Base-by-base conservation (phyloP, 1,140 invertebrate genomes). In the Globodera rostochiensis region DNA sequence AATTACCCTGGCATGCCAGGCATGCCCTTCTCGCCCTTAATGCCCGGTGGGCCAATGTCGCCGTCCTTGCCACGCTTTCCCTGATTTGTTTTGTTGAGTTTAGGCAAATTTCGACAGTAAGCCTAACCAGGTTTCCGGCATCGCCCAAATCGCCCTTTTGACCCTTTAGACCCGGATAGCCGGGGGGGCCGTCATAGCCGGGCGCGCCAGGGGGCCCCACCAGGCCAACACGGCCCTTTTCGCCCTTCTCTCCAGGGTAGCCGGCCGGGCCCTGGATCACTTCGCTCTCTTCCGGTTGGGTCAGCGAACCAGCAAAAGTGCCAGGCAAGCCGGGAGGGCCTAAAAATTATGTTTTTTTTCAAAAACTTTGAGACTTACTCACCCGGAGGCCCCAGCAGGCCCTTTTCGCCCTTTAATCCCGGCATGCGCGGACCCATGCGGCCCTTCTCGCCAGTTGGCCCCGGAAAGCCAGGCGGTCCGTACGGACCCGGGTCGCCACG, bases 341-440 rank as follows among this genome's bases (percentile, higher is more conserved):
- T 78, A 6, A 69, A n/a, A 19, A 70, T 7, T 46, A 13, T 5
- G 13, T 57, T 36, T 45, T n/a, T 70, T 36, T 19, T 36, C 45
- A 15, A 36, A 15, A 15, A 64, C 25, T 36, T 19, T 45, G 45
- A 46, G 19, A 77, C n/a, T 25, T 74, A 45, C 47, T 66, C 82
- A 80, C 87, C 87, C 36, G 53, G 77, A 15, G 81, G 60, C 36
- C 84, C 75, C 53, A 45, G 3, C n/a, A 49, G 64, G 73, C 88
- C 88, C 67, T 89, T 89, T 77, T 89, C 88, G 77, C 88, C 88
- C 74, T 89, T 89, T 7, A 88, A 45, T 47, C 88, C 88, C 76
- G 87, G 85, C 70, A 88, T 89, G 73, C 88, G 79, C 74, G 79
- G 77, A 77, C 88, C 88, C 88, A 86, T 85, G 74, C 81, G 70